Percentiles rank a stretch among this genome's conserved stretches.
phyloP scores from a whole-genome alignment of 2,888 invertebrate species.

The Cantharis rufa region DNA sequence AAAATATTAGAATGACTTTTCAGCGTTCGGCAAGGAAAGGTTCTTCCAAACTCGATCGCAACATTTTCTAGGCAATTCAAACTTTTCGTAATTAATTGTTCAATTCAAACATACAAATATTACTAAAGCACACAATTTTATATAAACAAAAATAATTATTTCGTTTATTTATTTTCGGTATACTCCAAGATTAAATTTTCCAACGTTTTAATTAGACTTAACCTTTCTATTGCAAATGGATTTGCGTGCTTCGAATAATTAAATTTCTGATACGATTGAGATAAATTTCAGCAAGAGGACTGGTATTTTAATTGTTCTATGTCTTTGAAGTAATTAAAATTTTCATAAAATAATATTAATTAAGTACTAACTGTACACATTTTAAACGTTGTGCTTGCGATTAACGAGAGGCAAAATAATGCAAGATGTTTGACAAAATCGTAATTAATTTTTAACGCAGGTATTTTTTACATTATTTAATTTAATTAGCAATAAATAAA shows the following conservation, averaged over 20 bases:
- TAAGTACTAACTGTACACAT: neutral
- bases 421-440: neutral
- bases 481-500: too few relatives aligned
- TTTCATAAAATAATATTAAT: neutral
- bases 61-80: neutral
- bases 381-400: neutral
- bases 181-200: constrained; percentile 4
- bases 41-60: neutral
- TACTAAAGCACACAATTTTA: neutral
- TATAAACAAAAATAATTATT: constrained; percentile 2
- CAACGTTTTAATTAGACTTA: constrained; percentile 14
- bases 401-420: neutral
- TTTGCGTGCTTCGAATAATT: constrained; percentile 15
- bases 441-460: neutral
- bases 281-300: constrained; percentile 2
- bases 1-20: neutral
- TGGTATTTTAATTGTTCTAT: neutral
- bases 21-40: neutral
- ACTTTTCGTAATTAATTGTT: neutral
- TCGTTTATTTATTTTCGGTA: neutral
- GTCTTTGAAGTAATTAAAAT: neutral
- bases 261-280: constrained; percentile 13
- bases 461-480: too few relatives aligned
- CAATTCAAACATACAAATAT: neutral
- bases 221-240: constrained; percentile 13